phyloP scores from a whole-genome alignment of 2,888 invertebrate genomes.

The Hypercompe scribonia region DNA sequence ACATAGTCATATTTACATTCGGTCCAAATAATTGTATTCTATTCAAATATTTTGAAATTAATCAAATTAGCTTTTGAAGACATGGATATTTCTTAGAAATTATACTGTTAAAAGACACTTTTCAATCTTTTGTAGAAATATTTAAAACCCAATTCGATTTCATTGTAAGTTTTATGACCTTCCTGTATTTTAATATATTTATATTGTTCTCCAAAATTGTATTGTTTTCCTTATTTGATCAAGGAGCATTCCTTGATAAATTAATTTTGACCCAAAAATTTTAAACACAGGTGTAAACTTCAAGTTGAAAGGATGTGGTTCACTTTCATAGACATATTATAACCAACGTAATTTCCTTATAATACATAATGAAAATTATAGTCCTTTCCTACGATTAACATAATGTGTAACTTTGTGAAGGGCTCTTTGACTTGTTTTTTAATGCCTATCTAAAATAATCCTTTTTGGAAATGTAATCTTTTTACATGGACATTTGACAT shows the following conservation, averaged over 20 bases:
- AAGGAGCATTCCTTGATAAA: too few relatives aligned
- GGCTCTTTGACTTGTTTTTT: too few relatives aligned
- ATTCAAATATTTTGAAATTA: constrained; percentile 16
- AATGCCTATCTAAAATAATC: not conserved
- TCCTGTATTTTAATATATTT: too few relatives aligned
- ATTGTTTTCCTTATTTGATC: too few relatives aligned
- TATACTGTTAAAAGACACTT: constrained; percentile 14
- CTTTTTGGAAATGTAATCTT: not conserved
- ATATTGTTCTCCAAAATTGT: too few relatives aligned
- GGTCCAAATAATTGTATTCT: constrained; percentile 19
- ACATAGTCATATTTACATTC: constrained; percentile 17
- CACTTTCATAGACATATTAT: constrained; percentile 2
- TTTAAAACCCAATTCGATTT: not conserved
- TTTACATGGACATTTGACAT: too few relatives aligned
- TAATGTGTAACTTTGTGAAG: too few relatives aligned
- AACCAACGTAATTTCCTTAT: not conserved
- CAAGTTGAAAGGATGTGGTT: not conserved
- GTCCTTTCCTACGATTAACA: too few relatives aligned
- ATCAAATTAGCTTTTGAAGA: constrained; percentile 16
- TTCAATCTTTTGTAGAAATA: not conserved
- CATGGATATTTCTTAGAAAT: constrained; percentile 9
- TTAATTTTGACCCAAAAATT: too few relatives aligned
- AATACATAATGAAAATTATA: too few relatives aligned
- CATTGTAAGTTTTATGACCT: not conserved
- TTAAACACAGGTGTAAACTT: not conserved